A percentile compares a stretch with the other conserved stretches of the same genome.
These are phyloP conservation scores for Antechinus flavipes DNA, from an alignment of 2,113 vertebrate species.

Conservation along the genomic window DNA sequence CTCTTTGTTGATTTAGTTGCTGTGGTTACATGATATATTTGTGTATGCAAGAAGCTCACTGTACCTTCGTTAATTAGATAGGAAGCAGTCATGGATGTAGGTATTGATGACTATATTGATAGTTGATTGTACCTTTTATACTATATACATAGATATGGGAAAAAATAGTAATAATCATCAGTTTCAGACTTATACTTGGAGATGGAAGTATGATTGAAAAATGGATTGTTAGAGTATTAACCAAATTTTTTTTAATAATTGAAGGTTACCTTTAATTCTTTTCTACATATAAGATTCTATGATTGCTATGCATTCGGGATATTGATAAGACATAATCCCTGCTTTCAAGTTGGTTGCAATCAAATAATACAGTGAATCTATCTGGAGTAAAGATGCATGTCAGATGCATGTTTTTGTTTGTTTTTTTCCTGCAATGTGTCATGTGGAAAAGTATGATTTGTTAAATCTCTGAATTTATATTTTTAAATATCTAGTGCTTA, in stretches of 20 bases:
- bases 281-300: background rate
- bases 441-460: background rate
- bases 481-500: background rate
- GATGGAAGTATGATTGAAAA: background rate
- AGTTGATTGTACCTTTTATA: slow-evolving; percentile 81
- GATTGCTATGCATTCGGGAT: background rate
- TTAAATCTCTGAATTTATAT: background rate
- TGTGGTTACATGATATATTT: slow-evolving; percentile 90
- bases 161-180: slow-evolving; percentile 16
- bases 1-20: slow-evolving; percentile 97
- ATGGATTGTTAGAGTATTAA: background rate
- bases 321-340: background rate
- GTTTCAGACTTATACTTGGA: background rate
- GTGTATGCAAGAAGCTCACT: slow-evolving; percentile 81
- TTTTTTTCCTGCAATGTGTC: background rate
- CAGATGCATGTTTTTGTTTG: background rate
- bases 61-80: slow-evolving; percentile 84
- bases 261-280: background rate
- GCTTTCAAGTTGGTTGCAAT: background rate
- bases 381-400: background rate
- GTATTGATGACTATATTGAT: slow-evolving; percentile 85
- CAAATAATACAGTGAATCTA: background rate
- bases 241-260: background rate
- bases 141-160: slow-evolving; percentile 68
- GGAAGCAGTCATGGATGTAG: slow-evolving; percentile 82